Base-by-base conservation (phyloP, 37 sponge, comb jelly and placozoan species). In the Theonella swinhoei region DNA sequence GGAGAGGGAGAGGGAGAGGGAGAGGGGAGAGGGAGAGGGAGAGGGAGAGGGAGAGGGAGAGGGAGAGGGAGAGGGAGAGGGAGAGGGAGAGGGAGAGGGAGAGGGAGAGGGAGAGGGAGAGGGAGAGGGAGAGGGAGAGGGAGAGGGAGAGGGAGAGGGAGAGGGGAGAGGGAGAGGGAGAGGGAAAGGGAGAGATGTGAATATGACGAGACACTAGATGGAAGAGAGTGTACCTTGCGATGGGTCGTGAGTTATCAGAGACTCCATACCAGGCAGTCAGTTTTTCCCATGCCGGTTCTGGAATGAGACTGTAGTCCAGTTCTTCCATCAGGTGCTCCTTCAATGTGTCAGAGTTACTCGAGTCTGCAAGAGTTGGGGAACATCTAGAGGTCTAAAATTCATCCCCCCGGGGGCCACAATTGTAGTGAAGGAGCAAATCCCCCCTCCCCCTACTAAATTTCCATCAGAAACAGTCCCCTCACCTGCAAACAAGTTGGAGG, bases 241-340 rank as follows among this genome's bases (percentile, higher is more conserved):
- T 80, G 25, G 88, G 82, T 1, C 47, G 25, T 7, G 79, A 78
- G 20, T 76, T 81, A 1, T 80, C 71, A 1, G 83, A 37, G 0
- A 91, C 29, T 19, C 86, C 86, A 64, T 91, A 94, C 95, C 95
- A 94, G 0, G 75, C 36, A 14, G 47, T 8, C 62, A 94, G 74
- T 70, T 90, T 90, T 24, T 76, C 42, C 95, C 95, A 94, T 23
- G 91, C 91, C 22, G 68, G 41, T 54, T 87, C 76, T 20, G 95
- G 83, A 0, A 94, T 38, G 24, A 94, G 82, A n/a, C 42, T 80
- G 63, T 91, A 94, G 70, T 93, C 94, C 68, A 93, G 62, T 34
- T 93, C 94, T 61, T 93, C 94, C 89, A 93, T 89, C 42, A 93
- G 73, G 70, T 89, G 88, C 39, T 89, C 90, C 38, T 84, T 89